Percentiles rank a stretch among this genome's conserved stretches.
phyloP scores from a whole-genome alignment of 2,113 vertebrate genomes.

The Pan troglodytes region DNA sequence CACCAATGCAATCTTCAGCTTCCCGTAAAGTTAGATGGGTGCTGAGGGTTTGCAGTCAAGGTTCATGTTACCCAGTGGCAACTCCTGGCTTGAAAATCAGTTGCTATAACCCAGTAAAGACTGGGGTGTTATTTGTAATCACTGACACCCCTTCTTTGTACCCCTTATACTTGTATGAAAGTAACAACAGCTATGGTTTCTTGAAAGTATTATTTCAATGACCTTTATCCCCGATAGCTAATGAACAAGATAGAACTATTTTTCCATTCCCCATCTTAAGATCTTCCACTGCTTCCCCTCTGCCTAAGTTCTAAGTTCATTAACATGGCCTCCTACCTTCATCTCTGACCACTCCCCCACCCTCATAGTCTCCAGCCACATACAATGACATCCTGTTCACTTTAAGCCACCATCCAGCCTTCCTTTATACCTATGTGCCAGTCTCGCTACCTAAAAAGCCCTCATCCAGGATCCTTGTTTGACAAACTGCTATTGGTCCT shows the following conservation, averaged over 20 bases:
- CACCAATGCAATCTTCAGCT: neutral
- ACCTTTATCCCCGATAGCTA: neutral
- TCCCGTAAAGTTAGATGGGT: neutral
- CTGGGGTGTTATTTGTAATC: neutral
- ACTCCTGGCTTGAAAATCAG: neutral
- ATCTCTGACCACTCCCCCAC: neutral
- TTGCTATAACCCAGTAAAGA: neutral
- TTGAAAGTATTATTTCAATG: neutral
- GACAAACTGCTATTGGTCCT: neutral
- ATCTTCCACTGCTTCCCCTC: neutral
- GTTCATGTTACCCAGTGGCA: neutral
- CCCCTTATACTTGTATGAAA: neutral
- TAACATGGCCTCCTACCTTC: neutral
- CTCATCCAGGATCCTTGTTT: neutral
- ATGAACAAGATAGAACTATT: neutral
- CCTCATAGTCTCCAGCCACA: neutral
- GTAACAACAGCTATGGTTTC: neutral
- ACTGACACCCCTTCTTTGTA: neutral
- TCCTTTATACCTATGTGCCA: neutral
- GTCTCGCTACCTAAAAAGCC: neutral
- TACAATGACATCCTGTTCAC: fast-evolving
- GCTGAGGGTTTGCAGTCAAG: neutral
- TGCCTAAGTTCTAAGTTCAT: neutral
- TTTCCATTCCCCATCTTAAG: neutral
- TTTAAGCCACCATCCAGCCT: neutral